Evolutionary conservation across 2,797 vertebrate species (phyloP).

Genomic region (Kryptopterus vitreolus): DNA sequence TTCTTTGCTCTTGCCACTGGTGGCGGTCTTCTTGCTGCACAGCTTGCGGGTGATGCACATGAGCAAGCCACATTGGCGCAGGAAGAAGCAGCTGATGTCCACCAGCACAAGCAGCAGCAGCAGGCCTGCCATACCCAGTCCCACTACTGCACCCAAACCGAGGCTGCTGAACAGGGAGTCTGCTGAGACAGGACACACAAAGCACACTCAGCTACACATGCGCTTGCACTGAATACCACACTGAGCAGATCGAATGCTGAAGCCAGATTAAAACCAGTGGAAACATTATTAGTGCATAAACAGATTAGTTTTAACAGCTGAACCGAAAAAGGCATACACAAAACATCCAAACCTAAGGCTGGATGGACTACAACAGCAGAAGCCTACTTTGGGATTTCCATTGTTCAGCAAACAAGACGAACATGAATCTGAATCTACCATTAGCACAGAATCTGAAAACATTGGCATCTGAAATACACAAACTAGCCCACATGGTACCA

Average conservation of each 20-base stretch:
- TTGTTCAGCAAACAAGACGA: too few relatives aligned
- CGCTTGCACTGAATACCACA: not conserved
- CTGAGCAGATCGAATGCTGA: not conserved
- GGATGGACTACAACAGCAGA: too few relatives aligned
- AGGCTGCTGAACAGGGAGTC: slow-evolving; percentile 97
- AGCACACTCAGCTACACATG: slow-evolving; percentile 45
- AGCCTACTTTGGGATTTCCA: too few relatives aligned
- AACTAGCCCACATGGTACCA: not conserved
- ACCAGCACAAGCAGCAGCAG: slow-evolving; percentile 90
- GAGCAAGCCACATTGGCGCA: slow-evolving; percentile 91
- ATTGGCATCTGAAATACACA: not conserved
- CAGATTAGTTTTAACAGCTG: not conserved
- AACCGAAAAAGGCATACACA: too few relatives aligned
- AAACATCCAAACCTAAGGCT: too few relatives aligned
- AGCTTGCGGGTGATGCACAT: slow-evolving; percentile 96
- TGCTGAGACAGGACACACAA: slow-evolving; percentile 74
- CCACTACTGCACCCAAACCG: slow-evolving; percentile 91
- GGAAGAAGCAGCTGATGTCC: slow-evolving; percentile 96
- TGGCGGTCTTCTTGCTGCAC: slow-evolving; percentile 92
- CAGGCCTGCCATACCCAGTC: slow-evolving; percentile 87
- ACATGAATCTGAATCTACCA: too few relatives aligned
- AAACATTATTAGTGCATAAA: not conserved
- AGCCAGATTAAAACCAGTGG: not conserved
- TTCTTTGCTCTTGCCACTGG: slow-evolving; percentile 93
- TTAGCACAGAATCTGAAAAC: not conserved